Evolutionary conservation across 2,888 invertebrate species (phyloP), one percentile per base, ranked within the genome.

Genomic region (Antheraea assamensis): DNA sequence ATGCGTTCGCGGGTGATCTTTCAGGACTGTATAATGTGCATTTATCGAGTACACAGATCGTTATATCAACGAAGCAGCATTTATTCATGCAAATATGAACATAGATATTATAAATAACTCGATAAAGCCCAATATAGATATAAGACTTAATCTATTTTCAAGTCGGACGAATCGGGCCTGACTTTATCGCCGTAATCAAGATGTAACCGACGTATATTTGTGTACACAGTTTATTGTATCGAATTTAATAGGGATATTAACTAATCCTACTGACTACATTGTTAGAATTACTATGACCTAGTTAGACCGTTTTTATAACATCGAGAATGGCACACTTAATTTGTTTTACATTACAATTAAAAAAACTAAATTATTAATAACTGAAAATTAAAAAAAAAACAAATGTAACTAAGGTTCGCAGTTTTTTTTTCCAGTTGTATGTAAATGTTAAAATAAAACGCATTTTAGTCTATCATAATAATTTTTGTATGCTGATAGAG

Each of bases 181-280:
- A 74, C 74, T 74, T 76, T 73, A 75, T 79, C 73, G 75, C 73
- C 70, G 55, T 76, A 73, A 77, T 78, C 76, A 71, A 74, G 76
- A 72, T 74, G 74, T 75, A 76, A 75, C 74, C 19, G 66, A 66
- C 21, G 30, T 66, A 66, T 13, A 71, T 55, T 55, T 71, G 64
- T 66, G 30, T 27, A 13, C 30, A 66, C 27, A 21, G 64, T 66
- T 66, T 66, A 30, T 66, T 42, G 47, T 49, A 42, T 21, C 49
- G n/a, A 66, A 66, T 30, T 66, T 66, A 31, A 17, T 66, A 2
- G 30, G 31, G 30, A 30, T 17, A 58, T 5, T 58, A 8, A 58
- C 24, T 58, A 58, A 58, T 24, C 58, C 58, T 58, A 58, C n/a
- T 58, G 24, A n/a, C 42, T 42, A 13, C 10, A 42, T 13, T 42